Percentiles rank a stretch among this genome's conserved stretches.
phyloP scores from a whole-genome alignment of 2,797 vertebrate genomes.

The Paguma larvata region DNA sequence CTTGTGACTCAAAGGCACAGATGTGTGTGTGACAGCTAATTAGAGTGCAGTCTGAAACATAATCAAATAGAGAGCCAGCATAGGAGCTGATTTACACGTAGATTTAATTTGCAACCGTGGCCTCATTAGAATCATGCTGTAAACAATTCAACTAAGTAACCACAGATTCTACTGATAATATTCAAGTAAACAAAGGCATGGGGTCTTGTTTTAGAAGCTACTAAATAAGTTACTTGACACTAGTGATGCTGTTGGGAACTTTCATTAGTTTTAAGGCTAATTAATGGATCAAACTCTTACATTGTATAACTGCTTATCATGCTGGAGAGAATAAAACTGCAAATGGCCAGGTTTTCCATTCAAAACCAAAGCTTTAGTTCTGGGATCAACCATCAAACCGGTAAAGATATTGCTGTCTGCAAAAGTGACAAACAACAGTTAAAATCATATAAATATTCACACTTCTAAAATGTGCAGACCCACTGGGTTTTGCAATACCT shows the following conservation, averaged over 20 bases:
- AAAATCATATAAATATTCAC: not conserved
- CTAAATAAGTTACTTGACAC: not conserved
- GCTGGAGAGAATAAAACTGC: constrained; percentile 97
- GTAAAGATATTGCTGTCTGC: constrained; percentile 91
- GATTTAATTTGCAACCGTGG: not conserved
- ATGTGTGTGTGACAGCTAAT: not conserved
- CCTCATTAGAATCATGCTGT: not conserved
- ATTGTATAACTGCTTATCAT: constrained; percentile 96
- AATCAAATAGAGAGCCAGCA: not conserved
- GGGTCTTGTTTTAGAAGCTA: not conserved
- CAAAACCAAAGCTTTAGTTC: constrained; percentile 95
- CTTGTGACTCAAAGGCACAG: not conserved
- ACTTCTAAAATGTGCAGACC: not conserved
- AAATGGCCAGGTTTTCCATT: constrained; percentile 98
- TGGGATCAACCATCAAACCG: constrained; percentile 94
- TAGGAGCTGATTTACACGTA: not conserved
- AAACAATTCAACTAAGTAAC: not conserved
- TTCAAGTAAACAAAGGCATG: not conserved
- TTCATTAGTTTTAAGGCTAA: not conserved
- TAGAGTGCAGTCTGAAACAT: not conserved
- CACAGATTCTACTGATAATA: not conserved
- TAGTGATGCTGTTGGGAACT: not conserved
- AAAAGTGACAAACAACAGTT: constrained; percentile 68
- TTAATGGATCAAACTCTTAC: constrained; percentile 89
- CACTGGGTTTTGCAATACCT: constrained; percentile 88